Conservation (phyloP, 23 tunicate genomes). For the Pegea sp. region DNA sequence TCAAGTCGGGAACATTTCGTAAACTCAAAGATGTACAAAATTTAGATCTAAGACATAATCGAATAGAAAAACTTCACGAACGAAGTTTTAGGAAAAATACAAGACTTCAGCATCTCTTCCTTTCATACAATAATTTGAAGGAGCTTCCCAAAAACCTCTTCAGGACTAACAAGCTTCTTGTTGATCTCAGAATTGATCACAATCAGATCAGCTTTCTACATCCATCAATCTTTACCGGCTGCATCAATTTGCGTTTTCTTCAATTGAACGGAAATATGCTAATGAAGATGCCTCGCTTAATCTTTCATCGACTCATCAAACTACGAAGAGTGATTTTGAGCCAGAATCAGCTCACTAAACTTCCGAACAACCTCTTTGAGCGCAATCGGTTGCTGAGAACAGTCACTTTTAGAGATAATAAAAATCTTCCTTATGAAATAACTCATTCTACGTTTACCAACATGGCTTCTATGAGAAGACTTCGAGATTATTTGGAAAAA, state of each 20-base stretch:
- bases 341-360: background rate
- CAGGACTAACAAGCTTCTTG: conserved; percentile 3
- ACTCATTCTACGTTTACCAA: conserved; percentile 4
- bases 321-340: conserved; percentile 14
- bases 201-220: conserved; percentile 7
- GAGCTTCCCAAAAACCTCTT: conserved; percentile 7
- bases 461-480: too few relatives aligned
- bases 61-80: conserved; percentile 2
- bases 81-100: conserved; percentile 7
- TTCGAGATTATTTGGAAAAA: too few relatives aligned
- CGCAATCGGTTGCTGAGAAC: conserved; percentile 1
- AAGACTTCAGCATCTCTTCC: conserved; percentile 3
- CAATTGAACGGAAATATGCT: conserved; percentile 16
- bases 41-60: conserved; percentile 11
- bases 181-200: conserved; percentile 13
- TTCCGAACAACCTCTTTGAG: conserved; percentile 10
- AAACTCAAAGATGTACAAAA: conserved; percentile 5
- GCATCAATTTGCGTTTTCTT: conserved; percentile 3
- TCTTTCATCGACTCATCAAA: conserved; percentile 7
- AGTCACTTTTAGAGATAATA: conserved; percentile 7
- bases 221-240: background rate
- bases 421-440: conserved; percentile 2
- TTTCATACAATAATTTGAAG: conserved; percentile 12
- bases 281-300: conserved; percentile 3
- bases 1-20: conserved; percentile 3